Conservation (phyloP, 2,797 vertebrate species). For the Epinephelus awoara region DNA sequence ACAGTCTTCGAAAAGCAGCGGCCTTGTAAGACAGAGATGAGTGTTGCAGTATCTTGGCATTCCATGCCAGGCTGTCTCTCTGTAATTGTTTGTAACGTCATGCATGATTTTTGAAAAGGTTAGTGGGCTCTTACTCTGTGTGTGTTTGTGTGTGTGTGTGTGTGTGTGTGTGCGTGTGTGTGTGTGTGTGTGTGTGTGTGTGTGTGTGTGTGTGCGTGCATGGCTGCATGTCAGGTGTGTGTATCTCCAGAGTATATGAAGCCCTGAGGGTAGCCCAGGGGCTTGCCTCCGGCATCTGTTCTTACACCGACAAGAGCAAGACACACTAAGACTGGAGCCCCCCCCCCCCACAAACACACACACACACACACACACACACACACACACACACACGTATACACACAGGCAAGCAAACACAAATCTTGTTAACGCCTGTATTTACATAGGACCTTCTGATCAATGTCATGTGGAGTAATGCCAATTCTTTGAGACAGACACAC, state of each 20-base stretch:
- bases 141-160: neutral
- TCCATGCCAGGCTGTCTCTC: slow-evolving; percentile 61
- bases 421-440: slow-evolving; percentile 69
- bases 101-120: slow-evolving; percentile 77
- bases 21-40: slow-evolving; percentile 69
- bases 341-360: neutral
- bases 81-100: slow-evolving; percentile 73
- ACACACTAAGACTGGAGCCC: slow-evolving; percentile 78
- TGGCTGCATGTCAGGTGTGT: slow-evolving; percentile 67
- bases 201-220: slow-evolving; percentile 1
- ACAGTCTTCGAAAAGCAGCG: slow-evolving; percentile 46
- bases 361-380: slow-evolving; percentile 21
- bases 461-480: slow-evolving; percentile 58
- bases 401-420: slow-evolving; percentile 34
- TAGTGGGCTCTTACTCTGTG: slow-evolving; percentile 45
- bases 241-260: slow-evolving; percentile 73
- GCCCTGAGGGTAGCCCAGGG: slow-evolving; percentile 84
- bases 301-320: slow-evolving; percentile 84
- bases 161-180: slow-evolving; percentile 41
- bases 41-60: slow-evolving; percentile 57
- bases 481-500: slow-evolving; percentile 50
- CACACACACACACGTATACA: slow-evolving; percentile 19
- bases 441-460: slow-evolving; percentile 76
- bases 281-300: slow-evolving; percentile 85
- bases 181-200: slow-evolving; percentile 27